Evolutionary conservation across 2,113 vertebrate genomes (phyloP), one percentile per base, ranked within the genome.

Genomic region (Varanus salvator): DNA sequence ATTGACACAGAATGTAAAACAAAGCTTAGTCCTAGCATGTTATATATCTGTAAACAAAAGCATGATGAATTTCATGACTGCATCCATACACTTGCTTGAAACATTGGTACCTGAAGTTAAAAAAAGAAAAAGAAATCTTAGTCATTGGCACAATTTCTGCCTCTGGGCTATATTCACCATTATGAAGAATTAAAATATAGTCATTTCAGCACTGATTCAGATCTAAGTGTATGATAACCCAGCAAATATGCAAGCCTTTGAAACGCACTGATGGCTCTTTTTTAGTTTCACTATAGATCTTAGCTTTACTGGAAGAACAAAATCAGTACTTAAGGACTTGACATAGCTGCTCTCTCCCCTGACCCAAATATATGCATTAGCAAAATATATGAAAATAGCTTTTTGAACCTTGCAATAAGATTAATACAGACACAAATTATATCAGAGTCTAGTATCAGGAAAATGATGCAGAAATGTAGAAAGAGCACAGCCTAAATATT

Each of bases 181-280:
- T 87, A 91, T 29, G 27, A 78, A 80, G 82, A 71, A 69, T 71
- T 77, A 52, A 48, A 90, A 82, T 64, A 85, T 84, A 66, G 69
- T 15, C 74, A 91, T 77, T 34, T 82, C 80, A 74, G 0, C 4
- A 60, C 80, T 19, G 80, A 92, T 86, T 87, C 9, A 83, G 54
- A 85, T 69, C 72, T 86, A 50, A n/a, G 31, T 31, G 25, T 44
- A 57, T 11, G 60, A 74, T 85, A 85, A 68, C 34, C 12, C 29
- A 57, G 48, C 6, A 69, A 77, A n/a, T 85, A 74, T 3, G 17
- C 71, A 52, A 11, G 12, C 19, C 77, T 8, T 54, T 50, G 44
- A 64, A 78, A 15, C 74, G 76, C 44, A 68, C 2, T 0, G 0
- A 44, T 50, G 4, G 8, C 60, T 86, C 44, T 68, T 38, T 44